phyloP scores from a whole-genome alignment of 2,888 invertebrate genomes.

The Agelastica alni region DNA sequence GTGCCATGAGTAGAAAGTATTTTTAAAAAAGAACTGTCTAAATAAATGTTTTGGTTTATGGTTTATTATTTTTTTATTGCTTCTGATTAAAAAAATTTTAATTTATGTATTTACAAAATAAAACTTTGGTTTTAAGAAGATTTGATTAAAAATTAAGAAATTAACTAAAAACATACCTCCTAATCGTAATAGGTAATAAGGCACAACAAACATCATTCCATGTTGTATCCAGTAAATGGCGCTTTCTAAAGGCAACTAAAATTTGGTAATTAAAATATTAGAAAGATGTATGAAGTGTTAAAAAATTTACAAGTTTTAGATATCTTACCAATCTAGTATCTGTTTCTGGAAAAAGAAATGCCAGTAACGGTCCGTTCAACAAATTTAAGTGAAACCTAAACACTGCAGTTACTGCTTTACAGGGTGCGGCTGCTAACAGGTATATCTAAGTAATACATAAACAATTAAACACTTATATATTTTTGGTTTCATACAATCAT shows the following conservation, averaged over 20 bases:
- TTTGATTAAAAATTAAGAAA: conserved; percentile 3
- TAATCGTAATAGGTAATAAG: conserved; percentile 85
- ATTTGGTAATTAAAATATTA: conserved; percentile 21
- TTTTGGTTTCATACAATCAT: too few relatives aligned
- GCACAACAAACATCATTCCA: conserved; percentile 91
- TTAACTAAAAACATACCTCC: conserved; percentile 68
- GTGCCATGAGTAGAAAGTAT: too few relatives aligned
- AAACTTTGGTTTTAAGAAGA: too few relatives aligned
- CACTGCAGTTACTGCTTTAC: conserved; percentile 76
- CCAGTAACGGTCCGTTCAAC: conserved; percentile 90
- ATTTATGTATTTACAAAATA: too few relatives aligned
- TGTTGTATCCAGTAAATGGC: conserved; percentile 96
- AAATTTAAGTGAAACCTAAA: conserved; percentile 93
- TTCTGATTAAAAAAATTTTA: too few relatives aligned
- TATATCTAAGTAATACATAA: too few relatives aligned
- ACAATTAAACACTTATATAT: too few relatives aligned
- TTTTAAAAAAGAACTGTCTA: too few relatives aligned
- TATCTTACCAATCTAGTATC: conserved; percentile 88
- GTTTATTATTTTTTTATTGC: too few relatives aligned
- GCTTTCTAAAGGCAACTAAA: conserved; percentile 87
- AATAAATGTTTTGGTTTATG: too few relatives aligned
- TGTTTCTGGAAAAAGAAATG: conserved; percentile 91
- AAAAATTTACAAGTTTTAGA: neutral
- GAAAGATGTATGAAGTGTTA: neutral
- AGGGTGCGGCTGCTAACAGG: conserved; percentile 84